phyloP scores from a whole-genome alignment of 2,113 vertebrate genomes.

The Ptychochromis oligacanthus region DNA sequence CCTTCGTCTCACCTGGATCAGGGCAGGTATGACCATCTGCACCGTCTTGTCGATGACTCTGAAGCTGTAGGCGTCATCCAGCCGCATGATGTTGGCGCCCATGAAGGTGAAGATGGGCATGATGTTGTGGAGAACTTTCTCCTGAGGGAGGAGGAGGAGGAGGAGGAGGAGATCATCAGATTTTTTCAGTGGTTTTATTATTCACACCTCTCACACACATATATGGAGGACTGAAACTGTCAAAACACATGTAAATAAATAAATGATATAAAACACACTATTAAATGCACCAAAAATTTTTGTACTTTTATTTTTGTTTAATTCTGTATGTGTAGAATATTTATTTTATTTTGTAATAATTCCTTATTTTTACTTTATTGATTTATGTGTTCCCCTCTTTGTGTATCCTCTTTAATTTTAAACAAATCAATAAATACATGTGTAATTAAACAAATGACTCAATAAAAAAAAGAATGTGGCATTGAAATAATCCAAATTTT shows the following conservation, averaged over 20 bases:
- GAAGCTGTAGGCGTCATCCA: conserved; percentile 96
- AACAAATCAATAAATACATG: too few species aligned
- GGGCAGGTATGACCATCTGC: conserved; percentile 93
- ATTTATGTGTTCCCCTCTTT: neutral
- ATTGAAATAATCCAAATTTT: too few species aligned
- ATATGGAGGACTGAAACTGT: too few species aligned
- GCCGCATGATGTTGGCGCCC: conserved; percentile 93
- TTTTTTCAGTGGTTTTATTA: too few species aligned
- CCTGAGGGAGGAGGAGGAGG: conserved; percentile 74
- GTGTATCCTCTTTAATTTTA: too few species aligned
- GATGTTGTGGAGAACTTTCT: conserved; percentile 97
- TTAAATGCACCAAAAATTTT: too few species aligned
- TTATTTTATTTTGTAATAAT: neutral
- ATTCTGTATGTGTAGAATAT: too few species aligned
- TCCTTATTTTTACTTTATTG: neutral
- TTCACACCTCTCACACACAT: too few species aligned
- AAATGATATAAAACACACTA: too few species aligned
- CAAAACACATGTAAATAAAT: too few species aligned
- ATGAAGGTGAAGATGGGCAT: conserved; percentile 99
- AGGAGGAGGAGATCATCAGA: neutral
- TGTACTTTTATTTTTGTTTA: neutral
- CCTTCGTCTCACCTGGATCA: conserved; percentile 85
- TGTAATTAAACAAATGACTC: too few species aligned
- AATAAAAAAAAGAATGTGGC: too few species aligned
- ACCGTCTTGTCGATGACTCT: conserved; percentile 95